Conservation (phyloP, 30 jellyfish, hydroid and myxozoan genomes). For the Phacellophora camtschatica region DNA sequence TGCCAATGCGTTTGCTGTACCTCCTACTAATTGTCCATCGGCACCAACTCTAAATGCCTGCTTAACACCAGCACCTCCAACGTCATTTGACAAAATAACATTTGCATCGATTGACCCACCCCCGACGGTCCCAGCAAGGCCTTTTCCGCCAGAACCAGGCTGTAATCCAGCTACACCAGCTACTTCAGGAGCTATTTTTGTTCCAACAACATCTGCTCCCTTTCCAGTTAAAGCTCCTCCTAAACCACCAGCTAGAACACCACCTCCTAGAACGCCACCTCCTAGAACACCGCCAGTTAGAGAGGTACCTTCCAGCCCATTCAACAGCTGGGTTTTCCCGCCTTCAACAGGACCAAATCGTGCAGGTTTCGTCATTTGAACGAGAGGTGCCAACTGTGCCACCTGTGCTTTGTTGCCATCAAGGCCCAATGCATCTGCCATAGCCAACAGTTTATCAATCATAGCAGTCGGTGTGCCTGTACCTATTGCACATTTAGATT, state of each 20-base stretch:
- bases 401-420: slow-evolving; percentile 26
- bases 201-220: slow-evolving; percentile 45
- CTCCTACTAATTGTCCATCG: slow-evolving; percentile 60
- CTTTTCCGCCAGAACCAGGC: slow-evolving; percentile 52
- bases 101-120: slow-evolving; percentile 64
- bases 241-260: too few relatives aligned
- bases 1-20: slow-evolving; percentile 20
- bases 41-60: slow-evolving; percentile 52
- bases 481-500: too few relatives aligned
- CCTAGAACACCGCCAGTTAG: slow-evolving; percentile 30
- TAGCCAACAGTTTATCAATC: slow-evolving; percentile 64
- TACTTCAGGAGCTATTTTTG: slow-evolving; percentile 44
- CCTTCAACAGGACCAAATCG: slow-evolving; percentile 67
- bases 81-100: slow-evolving; percentile 32
- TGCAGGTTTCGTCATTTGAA: slow-evolving; percentile 40
- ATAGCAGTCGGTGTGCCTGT: slow-evolving; percentile 66
- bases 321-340: slow-evolving; percentile 57
- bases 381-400: not conserved
- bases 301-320: slow-evolving; percentile 27
- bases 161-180: slow-evolving; percentile 54
- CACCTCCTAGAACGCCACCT: too few relatives aligned
- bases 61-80: slow-evolving; percentile 2
- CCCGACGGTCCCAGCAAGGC: slow-evolving; percentile 66
- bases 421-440: slow-evolving; percentile 79
- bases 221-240: too few relatives aligned